phyloP scores from a whole-genome alignment of 2,113 vertebrate genomes.

The Rhea pennata region DNA sequence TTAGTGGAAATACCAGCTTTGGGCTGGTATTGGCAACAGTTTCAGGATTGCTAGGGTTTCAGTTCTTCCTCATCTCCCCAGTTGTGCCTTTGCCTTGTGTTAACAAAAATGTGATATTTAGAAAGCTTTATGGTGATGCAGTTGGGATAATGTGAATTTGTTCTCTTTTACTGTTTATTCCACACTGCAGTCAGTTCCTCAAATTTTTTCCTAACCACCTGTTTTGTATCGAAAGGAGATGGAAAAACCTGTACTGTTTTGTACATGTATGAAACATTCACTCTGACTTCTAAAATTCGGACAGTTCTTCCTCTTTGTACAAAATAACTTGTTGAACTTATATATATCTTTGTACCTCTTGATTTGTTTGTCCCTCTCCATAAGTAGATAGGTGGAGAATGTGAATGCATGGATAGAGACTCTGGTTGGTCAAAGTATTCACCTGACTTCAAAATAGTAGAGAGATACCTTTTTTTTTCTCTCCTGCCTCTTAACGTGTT shows the following conservation, averaged over 20 bases:
- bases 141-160: background rate
- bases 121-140: background rate
- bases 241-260: background rate
- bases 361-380: background rate
- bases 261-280: background rate
- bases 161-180: background rate
- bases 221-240: background rate
- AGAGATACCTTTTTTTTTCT: fast-evolving
- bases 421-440: background rate
- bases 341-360: background rate
- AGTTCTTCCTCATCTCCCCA: background rate
- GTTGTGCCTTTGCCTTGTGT: background rate
- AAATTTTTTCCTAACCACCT: background rate
- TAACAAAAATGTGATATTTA: background rate
- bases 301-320: background rate
- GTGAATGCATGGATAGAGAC: background rate
- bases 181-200: background rate
- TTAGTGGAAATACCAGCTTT: background rate
- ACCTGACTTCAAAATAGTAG: background rate
- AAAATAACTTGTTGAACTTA: background rate
- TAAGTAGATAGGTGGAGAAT: background rate
- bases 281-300: background rate
- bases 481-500: background rate
- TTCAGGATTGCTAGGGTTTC: background rate
- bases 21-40: background rate